Evolutionary conservation across 1,140 invertebrate genomes (phyloP), one percentile per base, ranked within the genome.

Genomic region (Drosophila obscura): DNA sequence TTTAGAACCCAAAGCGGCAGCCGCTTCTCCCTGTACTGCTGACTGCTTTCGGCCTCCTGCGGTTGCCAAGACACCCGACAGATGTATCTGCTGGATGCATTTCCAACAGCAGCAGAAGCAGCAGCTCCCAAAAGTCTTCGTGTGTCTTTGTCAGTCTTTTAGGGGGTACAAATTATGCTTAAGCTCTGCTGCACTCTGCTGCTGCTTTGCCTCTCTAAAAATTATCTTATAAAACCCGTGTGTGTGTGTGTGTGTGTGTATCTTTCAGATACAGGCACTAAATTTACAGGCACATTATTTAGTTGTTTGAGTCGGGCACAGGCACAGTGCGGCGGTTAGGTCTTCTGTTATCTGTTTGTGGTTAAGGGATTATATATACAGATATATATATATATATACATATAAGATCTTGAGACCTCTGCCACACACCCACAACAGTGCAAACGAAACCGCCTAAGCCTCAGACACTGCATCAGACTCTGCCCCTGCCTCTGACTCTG

Each of bases 261-360:
- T 64, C 56, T 82, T 53, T 64, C 46, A 49, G 60, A 55, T 71
- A 57, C 55, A 22, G 55, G 49, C 75, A 79, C 69, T 79, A 88
- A 88, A 87, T 82, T 81, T 87, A 53, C 52, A 46, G 66, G 83
- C 75, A 88, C 83, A 88, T 87, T 87, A 87, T 87, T 88, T 88
- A 87, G 82, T 82, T 87, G 83, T 87, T 87, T 78, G 83, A 49
- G 71, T 39, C 43, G 28, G 41, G 39, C 45, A 6, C 26, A 28
- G 26, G 26, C 5, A 39, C 35, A 13, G 35, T 35, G 35, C 35
- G 48, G 64, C 56, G 46, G 72, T 74, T 78, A 78, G 81, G 69
- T 73, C 71, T 75, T 68, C 75, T 81, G 69, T 75, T 78, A 87
- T 75, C 82, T 85, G 82, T 46, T 71, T 85, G 82, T 73, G 82